Evolutionary conservation across 1,140 invertebrate genomes (phyloP), one percentile per base, ranked within the genome.

Genomic region (Trichonephila clavipes): DNA sequence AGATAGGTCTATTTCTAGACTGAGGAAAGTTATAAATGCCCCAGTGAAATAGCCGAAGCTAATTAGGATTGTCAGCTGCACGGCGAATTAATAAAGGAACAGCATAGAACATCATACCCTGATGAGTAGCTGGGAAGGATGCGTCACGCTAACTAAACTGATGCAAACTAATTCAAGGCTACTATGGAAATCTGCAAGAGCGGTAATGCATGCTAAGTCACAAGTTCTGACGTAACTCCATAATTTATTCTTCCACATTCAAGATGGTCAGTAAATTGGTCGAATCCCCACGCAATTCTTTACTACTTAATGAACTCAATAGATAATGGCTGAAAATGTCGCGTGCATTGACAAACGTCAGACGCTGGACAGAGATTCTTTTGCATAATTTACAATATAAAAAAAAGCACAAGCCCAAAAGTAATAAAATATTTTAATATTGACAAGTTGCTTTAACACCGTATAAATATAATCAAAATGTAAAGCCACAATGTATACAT

Each of bases 11-110:
- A 66, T 88, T 88, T 88, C 44, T 88, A 40, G 12, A 88, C 34
- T 44, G 3, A 88, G 87, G 87, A 88, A 88, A 88, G 62, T 66
- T 69, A 66, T 88, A 88, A 88, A 66, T 66, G 64, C 87, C 28
- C 61, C 10, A 88, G 24, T 44, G 87, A 69, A 88, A 88, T 21
- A 40, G 34, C 21, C 59, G 61, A 61, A 69, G 34, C 64, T 34
- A 88, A 88, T 88, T 88, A 88, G 24, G 87, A 66, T 40, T 88
- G 61, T 34, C 62, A 66, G 44, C 21, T 85, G 34, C 40, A 24
- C 18, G 40, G 12, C 51, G 51, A 28, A 62, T 86, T 86, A 86
- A 86, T 86, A 62, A 86, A 24, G 28, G 83, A 24, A 85, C 19
- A 85, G 44, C 21, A 85, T 85, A 58, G 82, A 62, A 61, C 69